Evolutionary conservation across 1,140 invertebrate genomes (phyloP), one percentile per base, ranked within the genome.

Genomic region (Scaptomyza hsui): DNA sequence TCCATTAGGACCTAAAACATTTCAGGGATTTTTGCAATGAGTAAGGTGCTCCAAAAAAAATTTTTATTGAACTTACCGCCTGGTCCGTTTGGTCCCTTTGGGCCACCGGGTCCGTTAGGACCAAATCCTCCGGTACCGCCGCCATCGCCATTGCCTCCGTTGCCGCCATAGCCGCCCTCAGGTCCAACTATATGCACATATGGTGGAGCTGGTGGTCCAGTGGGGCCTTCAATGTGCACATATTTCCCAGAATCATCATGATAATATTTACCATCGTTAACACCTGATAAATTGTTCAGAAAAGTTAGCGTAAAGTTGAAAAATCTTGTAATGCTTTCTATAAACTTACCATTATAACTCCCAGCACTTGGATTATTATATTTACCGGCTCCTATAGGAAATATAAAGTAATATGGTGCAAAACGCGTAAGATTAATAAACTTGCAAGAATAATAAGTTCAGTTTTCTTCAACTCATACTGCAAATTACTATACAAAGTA

Each of bases 211-310:
- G 92, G 92, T 44, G 90, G 89, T 62, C 93, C 92, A 57, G 89
- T 92, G 24, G 90, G 90, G 68, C 90, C 90, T 91, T 90, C 90
- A 85, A 91, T 59, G 68, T 92, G 93, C 9, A 90, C 92, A 86
- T 93, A 93, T 89, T 91, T 91, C 44, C 93, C 92, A 69, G 93
- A 92, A 81, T 93, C 92, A 47, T 92, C 92, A 9, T 92, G 93
- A 73, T 92, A 72, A 76, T 93, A 93, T 89, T 92, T 93, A 12
- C 92, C 92, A 72, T 90, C 71, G 42, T 71, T 69, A 73, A 82
- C 68, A 78, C 67, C 89, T 91, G 26, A 6, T 18, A 3, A 19
- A 10, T 37, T 32, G 39, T 1, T 2, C 0, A 4, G 6, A 6
- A 39, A 13, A 19, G 15, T 21, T 16, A 35, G 3, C 24, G 6